Conservation (phyloP, 2,113 vertebrate species). For the Cebus imitator region DNA sequence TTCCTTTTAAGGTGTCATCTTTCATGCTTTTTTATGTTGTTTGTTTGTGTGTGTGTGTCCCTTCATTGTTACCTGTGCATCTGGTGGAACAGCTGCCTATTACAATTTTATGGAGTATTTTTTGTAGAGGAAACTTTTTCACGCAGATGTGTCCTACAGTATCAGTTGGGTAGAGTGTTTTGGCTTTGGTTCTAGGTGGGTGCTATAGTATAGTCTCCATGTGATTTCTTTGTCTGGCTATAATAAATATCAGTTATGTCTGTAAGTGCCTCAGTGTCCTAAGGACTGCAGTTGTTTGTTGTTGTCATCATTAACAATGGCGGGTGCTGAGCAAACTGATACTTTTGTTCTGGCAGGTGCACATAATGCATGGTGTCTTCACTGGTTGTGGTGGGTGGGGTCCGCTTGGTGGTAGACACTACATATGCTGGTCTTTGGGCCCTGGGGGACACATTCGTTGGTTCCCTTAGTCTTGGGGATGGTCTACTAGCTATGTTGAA, state of each 20-base stretch:
- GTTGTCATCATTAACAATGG: not conserved
- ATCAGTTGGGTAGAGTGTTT: not conserved
- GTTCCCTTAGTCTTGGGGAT: not conserved
- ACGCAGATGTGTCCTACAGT: not conserved
- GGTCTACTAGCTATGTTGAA: not conserved
- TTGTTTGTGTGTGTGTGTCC: not conserved
- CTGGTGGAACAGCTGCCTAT: not conserved
- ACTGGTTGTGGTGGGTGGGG: not conserved
- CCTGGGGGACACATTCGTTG: not conserved
- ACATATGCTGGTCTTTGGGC: not conserved
- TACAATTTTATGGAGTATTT: not conserved
- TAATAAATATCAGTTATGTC: not conserved
- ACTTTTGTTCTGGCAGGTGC: not conserved
- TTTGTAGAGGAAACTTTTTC: not conserved
- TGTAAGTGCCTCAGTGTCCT: not conserved
- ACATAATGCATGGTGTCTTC: not conserved
- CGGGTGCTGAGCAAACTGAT: not conserved
- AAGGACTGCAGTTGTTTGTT: not conserved
- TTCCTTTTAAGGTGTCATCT: not conserved
- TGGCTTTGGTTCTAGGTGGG: not conserved
- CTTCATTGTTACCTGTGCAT: not conserved
- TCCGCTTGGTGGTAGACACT: not conserved
- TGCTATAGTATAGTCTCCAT: not conserved
- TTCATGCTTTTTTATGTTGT: not conserved
- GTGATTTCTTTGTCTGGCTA: not conserved